These are phyloP conservation scores for Pseudomugil tenellus DNA, from an alignment of 2,797 vertebrate species.

Conservation along the genomic window DNA sequence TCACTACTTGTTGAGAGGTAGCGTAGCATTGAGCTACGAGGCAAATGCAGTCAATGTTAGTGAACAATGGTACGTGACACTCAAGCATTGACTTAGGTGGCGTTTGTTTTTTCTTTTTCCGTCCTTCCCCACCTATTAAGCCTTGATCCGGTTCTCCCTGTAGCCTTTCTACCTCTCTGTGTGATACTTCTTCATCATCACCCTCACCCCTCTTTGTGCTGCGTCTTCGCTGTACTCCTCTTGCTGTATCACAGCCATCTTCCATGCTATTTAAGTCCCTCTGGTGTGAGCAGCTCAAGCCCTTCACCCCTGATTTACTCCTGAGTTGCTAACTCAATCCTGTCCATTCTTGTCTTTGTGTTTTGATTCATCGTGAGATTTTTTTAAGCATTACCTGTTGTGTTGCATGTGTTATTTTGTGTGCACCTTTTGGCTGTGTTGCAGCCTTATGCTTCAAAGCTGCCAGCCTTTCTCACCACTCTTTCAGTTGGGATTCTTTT, in stretches of 20 bases:
- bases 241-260: conserved; percentile 18
- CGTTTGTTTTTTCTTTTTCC: conserved; percentile 10
- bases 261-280: conserved; percentile 26
- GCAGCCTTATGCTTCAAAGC: conserved; percentile 1
- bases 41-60: conserved; percentile 83
- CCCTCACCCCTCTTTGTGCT: conserved; percentile 23
- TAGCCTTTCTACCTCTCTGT: conserved; percentile 30
- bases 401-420: conserved; percentile 5
- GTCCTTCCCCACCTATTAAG: conserved; percentile 7
- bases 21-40: conserved; percentile 75
- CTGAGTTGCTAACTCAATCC: conserved; percentile 39
- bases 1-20: conserved; percentile 82
- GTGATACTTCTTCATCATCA: conserved; percentile 33
- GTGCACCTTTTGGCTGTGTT: not conserved
- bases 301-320: conserved; percentile 44
- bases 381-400: conserved; percentile 4
- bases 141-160: conserved; percentile 38
- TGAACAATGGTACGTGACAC: conserved; percentile 68
- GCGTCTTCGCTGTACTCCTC: conserved; percentile 13
- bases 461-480: conserved; percentile 2
- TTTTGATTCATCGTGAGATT: conserved; percentile 16
- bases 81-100: conserved; percentile 55
- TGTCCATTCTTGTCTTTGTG: conserved; percentile 34
- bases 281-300: conserved; percentile 30
- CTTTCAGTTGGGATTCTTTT: conserved; percentile 24